Conservation (phyloP, 2,113 vertebrate species). For the Suricata suricatta region DNA sequence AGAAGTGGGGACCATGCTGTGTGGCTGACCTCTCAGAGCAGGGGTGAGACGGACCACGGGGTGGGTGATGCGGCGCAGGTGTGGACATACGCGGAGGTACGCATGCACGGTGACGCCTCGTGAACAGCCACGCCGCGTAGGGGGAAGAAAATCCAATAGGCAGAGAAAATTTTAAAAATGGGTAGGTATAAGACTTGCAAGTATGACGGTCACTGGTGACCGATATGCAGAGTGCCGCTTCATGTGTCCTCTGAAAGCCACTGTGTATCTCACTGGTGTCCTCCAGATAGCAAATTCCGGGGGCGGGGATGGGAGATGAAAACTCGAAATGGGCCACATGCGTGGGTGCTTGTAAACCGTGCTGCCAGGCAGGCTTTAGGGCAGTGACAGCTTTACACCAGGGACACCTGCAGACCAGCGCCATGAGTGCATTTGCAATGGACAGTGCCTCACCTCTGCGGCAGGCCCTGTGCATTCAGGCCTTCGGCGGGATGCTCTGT, state of each 20-base stretch:
- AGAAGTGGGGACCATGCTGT: fast-evolving
- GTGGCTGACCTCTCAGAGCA: neutral
- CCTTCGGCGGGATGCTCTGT: neutral
- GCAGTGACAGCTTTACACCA: neutral
- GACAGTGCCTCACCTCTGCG: neutral
- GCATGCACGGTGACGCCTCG: fast-evolving
- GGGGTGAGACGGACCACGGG: no score
- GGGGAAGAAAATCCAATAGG: neutral
- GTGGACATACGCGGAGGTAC: neutral
- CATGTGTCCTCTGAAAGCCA: neutral
- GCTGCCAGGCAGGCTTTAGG: neutral
- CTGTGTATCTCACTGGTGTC: fast-evolving
- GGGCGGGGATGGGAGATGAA: neutral
- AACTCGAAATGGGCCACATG: neutral
- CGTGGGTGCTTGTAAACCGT: fast-evolving
- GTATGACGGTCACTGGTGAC: neutral
- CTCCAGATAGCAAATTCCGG: neutral
- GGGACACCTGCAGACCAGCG: neutral
- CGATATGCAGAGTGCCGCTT: fast-evolving
- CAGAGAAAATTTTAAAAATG: neutral
- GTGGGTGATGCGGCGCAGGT: no score
- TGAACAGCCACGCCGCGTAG: neutral
- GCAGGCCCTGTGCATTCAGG: fast-evolving
- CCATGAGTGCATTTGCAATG: fast-evolving
- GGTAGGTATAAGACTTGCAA: fast-evolving